A percentile compares a stretch with the other conserved stretches of the same genome.
phyloP scores from a whole-genome alignment of 2,113 vertebrate species.

The Elaphurus davidianus region DNA sequence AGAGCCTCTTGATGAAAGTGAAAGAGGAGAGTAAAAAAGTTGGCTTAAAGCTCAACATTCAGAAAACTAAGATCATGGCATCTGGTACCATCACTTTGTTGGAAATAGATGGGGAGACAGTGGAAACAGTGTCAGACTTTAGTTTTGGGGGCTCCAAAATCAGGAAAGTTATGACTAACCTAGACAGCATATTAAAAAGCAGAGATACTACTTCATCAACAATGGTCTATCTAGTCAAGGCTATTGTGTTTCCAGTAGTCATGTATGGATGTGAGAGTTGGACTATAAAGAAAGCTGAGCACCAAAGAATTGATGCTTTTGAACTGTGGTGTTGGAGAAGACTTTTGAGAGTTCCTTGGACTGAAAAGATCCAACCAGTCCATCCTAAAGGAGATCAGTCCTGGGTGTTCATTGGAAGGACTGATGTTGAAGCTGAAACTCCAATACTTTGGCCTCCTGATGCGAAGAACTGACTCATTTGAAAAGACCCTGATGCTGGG shows the following conservation, averaged over 20 bases:
- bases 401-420: neutral
- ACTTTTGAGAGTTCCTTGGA: neutral
- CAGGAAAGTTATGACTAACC: neutral
- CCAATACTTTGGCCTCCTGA: neutral
- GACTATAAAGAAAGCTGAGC: neutral
- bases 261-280: neutral
- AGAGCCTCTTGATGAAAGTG: too few species aligned
- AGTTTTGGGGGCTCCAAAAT: neutral
- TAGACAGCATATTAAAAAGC: neutral
- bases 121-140: neutral
- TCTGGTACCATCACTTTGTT: neutral
- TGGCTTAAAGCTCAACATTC: too few species aligned
- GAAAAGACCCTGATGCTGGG: neutral
- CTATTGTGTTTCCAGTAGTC: neutral
- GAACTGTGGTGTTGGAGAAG: neutral
- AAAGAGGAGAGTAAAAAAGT: too few species aligned
- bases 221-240: neutral
- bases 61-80: too few species aligned
- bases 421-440: neutral
- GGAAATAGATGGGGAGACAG: neutral
- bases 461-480: neutral
- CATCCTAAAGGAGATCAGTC: neutral
- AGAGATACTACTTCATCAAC: neutral
- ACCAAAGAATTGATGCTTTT: neutral
- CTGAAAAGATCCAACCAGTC: neutral